Conservation (phyloP, 2,113 vertebrate genomes). For the Lampris incognitus region DNA sequence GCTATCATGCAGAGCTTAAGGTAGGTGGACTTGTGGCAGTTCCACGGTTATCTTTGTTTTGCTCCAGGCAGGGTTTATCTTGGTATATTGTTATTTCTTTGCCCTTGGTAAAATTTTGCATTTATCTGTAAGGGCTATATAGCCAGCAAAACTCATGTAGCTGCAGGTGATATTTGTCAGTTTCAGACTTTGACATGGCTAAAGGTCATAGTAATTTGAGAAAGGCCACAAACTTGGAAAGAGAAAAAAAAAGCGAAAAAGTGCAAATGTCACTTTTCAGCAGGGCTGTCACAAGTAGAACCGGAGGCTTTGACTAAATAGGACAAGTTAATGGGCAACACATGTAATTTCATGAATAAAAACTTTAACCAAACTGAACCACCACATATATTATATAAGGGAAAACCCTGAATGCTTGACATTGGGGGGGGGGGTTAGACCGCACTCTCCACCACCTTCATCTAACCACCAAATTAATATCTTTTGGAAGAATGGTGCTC, state of each 20-base stretch:
- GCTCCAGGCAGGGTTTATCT: not conserved
- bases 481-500: too few species aligned
- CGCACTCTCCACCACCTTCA: too few species aligned
- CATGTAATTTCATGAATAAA: too few species aligned
- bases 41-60: not conserved
- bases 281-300: too few species aligned
- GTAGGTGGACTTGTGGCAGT: not conserved
- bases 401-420: too few species aligned
- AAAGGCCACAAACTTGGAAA: not conserved
- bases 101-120: not conserved
- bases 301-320: too few species aligned
- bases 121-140: not conserved
- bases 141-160: not conserved
- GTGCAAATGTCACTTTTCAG: too few species aligned
- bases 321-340: too few species aligned
- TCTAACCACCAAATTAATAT: too few species aligned
- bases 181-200: not conserved
- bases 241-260: not conserved
- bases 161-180: not conserved
- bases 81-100: not conserved
- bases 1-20: not conserved
- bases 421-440: too few species aligned
- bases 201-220: not conserved
- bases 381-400: too few species aligned
- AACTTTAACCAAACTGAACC: too few species aligned